phyloP scores from a whole-genome alignment of 2,888 invertebrate genomes.

The Siphonodentalium dalli region DNA sequence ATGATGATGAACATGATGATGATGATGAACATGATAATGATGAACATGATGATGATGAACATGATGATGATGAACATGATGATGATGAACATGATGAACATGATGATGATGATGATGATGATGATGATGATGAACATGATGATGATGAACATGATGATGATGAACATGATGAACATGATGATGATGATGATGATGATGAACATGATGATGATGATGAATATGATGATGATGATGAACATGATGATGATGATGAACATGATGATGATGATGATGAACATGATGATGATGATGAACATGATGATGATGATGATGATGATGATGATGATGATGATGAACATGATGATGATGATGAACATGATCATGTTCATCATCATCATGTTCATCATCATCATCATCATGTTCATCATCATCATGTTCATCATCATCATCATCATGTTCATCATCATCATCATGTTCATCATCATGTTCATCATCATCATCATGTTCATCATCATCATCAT shows the following conservation, averaged over 20 bases:
- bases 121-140: too few relatives aligned
- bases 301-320: neutral
- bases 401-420: neutral
- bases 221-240: neutral
- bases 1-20: too few relatives aligned
- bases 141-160: too few relatives aligned
- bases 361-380: neutral
- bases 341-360: neutral
- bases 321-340: neutral
- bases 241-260: neutral
- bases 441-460: neutral
- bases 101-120: too few relatives aligned
- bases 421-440: neutral
- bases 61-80: too few relatives aligned
- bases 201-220: too few relatives aligned
- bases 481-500: neutral
- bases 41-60: too few relatives aligned
- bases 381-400: neutral
- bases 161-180: too few relatives aligned
- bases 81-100: too few relatives aligned
- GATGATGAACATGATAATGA: too few relatives aligned
- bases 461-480: neutral
- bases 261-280: neutral
- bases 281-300: neutral
- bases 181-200: too few relatives aligned